Evolutionary conservation across 2,113 vertebrate genomes (phyloP), one percentile per base, ranked within the genome.

Genomic region (Pristiophorus japonicus): DNA sequence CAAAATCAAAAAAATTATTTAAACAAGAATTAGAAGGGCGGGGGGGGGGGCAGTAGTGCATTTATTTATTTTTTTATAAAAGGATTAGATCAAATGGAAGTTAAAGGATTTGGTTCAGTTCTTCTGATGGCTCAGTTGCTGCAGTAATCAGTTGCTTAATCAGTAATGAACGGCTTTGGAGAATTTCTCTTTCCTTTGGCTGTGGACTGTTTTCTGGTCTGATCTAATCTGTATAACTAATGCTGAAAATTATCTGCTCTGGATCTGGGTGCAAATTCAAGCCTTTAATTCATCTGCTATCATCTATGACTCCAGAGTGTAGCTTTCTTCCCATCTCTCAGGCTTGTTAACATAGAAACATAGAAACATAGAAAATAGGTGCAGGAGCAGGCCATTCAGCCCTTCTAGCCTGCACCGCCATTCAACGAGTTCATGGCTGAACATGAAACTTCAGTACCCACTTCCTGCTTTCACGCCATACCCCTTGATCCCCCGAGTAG

Each of bases 1-100:
- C 97, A 62, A 96, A 96, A 96, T n/a, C 92, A 38, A 96, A 75
- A 95, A 88, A 94, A 96, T 96, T 95, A 90, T 0, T 95, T 96
- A 96, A 96, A 96, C 96, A 95, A 95, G 94, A 92, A 59, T 75
- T 96, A 96, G 96, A 96, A 45, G 85, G 1, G 95, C 47, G 51
- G 95, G 65, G 70, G 55, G 47, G 96, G 51, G 95, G 65, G 70
- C 47, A 45, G 96, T 94, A 27, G 10, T 45, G 63, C 65, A 70
- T 70, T 70, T 45, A 70, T 27, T 70, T n/a, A n/a, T 51, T 51
- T 51, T 51, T 51, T 30, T 8, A 94, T 51, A 18, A 18, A 45
- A 66, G 10, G 7, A 22, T 93, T 94, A 27, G 42, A 1, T 30
- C 66, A 73, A 47, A 94, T 34, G 38, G 42, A 45, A 67, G 11